Evolutionary conservation across 2,113 vertebrate genomes (phyloP).

Genomic region (Prolemur simus): DNA sequence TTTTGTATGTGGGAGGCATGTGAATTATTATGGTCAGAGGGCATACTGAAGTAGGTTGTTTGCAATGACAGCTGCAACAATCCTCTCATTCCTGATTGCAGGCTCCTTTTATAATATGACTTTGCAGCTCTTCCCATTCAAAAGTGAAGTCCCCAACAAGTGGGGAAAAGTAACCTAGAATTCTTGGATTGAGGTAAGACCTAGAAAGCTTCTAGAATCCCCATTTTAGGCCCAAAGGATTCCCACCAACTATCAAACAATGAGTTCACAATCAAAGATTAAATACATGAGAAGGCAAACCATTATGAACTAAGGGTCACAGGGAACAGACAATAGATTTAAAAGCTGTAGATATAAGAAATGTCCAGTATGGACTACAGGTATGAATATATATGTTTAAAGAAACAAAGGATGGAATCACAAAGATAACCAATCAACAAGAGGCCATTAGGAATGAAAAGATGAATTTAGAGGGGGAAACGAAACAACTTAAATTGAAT

Average conservation of each 20-base stretch:
- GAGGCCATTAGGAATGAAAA: neutral
- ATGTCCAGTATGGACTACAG: neutral
- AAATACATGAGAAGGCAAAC: neutral
- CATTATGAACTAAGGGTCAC: neutral
- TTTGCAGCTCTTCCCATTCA: neutral
- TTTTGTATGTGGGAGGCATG: too few species aligned
- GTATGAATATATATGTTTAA: neutral
- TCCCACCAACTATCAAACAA: neutral
- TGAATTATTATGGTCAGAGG: too few species aligned
- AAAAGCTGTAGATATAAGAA: neutral
- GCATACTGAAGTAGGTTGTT: too few species aligned
- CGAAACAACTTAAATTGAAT: neutral
- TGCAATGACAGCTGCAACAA: too few species aligned
- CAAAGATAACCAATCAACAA: neutral
- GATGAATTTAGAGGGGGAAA: neutral
- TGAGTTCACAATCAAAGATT: neutral
- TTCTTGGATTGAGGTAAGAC: neutral
- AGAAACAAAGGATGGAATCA: neutral
- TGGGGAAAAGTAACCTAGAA: neutral
- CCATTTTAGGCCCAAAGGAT: neutral
- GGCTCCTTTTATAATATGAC: neutral
- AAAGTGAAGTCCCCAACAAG: neutral
- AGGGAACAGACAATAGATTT: neutral
- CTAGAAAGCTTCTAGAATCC: neutral
- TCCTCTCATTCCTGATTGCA: neutral